Evolutionary conservation across 92 coral and sea anemone species (phyloP).

Genomic region (Meandrina meandrites): DNA sequence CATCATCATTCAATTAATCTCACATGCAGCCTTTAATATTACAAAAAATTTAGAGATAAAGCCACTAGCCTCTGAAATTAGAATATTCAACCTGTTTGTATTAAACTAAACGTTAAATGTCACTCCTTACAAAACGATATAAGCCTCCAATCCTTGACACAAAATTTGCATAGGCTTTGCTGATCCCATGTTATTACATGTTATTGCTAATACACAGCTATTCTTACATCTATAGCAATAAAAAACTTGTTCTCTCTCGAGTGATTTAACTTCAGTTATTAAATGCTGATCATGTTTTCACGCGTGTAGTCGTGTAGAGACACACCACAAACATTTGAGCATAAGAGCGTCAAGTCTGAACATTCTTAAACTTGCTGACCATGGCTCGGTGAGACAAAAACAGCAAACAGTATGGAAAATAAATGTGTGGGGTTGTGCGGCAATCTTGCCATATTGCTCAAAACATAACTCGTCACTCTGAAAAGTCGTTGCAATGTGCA

Average conservation of each 20-base stretch:
- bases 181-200: not conserved
- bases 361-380: not conserved
- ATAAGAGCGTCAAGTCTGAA: not conserved
- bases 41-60: not conserved
- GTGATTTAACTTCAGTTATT: too few species aligned
- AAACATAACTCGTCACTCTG: too few species aligned
- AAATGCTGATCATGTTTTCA: too few species aligned
- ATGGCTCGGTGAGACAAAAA: not conserved
- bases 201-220: not conserved
- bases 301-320: not conserved
- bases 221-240: not conserved
- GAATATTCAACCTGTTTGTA: not conserved
- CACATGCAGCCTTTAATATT: not conserved
- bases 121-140: not conserved
- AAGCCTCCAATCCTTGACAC: not conserved
- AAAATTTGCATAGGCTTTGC: not conserved
- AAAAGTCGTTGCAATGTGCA: too few species aligned
- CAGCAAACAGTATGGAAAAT: not conserved
- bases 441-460: too few species aligned
- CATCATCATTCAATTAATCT: too few species aligned
- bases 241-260: not conserved
- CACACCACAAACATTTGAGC: not conserved
- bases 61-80: not conserved
- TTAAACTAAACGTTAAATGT: not conserved
- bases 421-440: not conserved